Evolutionary conservation across 2,888 invertebrate species (phyloP), one percentile per base, ranked within the genome.

Genomic region (Leptinotarsa peninsularis): DNA sequence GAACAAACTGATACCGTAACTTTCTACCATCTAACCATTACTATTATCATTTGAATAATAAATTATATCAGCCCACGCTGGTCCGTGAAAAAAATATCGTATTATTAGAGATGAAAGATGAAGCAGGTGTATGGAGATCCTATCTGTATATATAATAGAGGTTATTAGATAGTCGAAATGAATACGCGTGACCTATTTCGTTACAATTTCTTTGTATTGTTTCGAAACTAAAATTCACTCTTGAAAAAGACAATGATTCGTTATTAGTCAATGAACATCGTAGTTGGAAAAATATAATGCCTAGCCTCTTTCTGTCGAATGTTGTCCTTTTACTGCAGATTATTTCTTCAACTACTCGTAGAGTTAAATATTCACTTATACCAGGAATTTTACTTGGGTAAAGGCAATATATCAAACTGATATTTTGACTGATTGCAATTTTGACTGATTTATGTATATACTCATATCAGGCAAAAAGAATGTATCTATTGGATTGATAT

Each of bases 61-160:
- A 77, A 75, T 77, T 75, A 75, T 77, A 71, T 50, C 63, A 72
- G 50, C 77, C 77, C 77, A 77, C 77, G 77, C 77, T 54, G 14
- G 68, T 75, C 67, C 70, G 56, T 21, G 17, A 33, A 58, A 73
- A 70, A 70, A 54, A 58, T 52, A 69, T 66, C 69, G 66, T 66
- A 60, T 67, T 66, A 74, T 74, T 73, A 67, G 52, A 76, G 73
- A 70, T 73, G 60, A 73, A 71, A 73, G 71, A 76, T 76, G 67
- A 76, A 72, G 71, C 76, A 76, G 76, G 76, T 76, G 76, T 76
- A 76, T 66, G 5, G 23, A 76, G 76, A 76, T 76, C 63, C 71
- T 66, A 76, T 76, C 73, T 60, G 73, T 70, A 73, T 71, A 63
- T 18, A 71, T 70, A 71, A 76, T 76, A 58, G 67, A 73, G 73